Evolutionary conservation across 2,797 vertebrate genomes (phyloP).

Genomic region (Neoniphon sammara): DNA sequence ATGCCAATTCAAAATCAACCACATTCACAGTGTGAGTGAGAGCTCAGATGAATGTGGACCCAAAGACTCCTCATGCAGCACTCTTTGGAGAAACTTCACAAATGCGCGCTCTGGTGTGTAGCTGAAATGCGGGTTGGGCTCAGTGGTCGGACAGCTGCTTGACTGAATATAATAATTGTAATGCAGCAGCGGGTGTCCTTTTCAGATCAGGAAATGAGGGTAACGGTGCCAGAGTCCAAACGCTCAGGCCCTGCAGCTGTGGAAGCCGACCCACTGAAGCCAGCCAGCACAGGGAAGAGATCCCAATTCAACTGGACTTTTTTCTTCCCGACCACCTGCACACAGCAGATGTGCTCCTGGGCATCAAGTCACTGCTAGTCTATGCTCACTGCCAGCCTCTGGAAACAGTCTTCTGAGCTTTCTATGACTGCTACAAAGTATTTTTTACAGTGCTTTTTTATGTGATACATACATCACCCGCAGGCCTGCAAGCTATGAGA

Average conservation of each 20-base stretch:
- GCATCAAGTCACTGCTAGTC: slow-evolving; percentile 41
- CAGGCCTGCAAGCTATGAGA: not conserved
- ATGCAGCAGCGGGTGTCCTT: slow-evolving; percentile 50
- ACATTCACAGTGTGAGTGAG: slow-evolving; percentile 5
- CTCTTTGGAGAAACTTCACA: slow-evolving; percentile 19
- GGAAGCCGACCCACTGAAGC: slow-evolving; percentile 21
- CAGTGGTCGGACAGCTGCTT: slow-evolving; percentile 37
- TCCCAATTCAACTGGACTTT: slow-evolving; percentile 45
- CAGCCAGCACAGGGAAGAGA: slow-evolving; percentile 13
- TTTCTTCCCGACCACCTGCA: slow-evolving; percentile 64
- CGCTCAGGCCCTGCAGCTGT: slow-evolving; percentile 61
- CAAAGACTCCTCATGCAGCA: slow-evolving; percentile 10
- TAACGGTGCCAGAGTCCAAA: slow-evolving; percentile 39
- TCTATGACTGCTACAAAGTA: not conserved
- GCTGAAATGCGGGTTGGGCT: slow-evolving; percentile 22
- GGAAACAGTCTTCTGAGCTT: slow-evolving; percentile 28
- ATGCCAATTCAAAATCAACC: slow-evolving; percentile 11
- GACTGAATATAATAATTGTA: slow-evolving; percentile 54
- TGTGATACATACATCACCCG: not conserved
- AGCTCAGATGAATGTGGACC: slow-evolving; percentile 10
- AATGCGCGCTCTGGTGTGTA: slow-evolving; percentile 24
- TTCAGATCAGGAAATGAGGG: slow-evolving; percentile 59
- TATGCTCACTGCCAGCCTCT: slow-evolving; percentile 12
- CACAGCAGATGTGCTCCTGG: slow-evolving; percentile 59
- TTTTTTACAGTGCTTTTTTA: not conserved